Conservation (phyloP, 1,140 invertebrate genomes). For the Drosophila persimilis region DNA sequence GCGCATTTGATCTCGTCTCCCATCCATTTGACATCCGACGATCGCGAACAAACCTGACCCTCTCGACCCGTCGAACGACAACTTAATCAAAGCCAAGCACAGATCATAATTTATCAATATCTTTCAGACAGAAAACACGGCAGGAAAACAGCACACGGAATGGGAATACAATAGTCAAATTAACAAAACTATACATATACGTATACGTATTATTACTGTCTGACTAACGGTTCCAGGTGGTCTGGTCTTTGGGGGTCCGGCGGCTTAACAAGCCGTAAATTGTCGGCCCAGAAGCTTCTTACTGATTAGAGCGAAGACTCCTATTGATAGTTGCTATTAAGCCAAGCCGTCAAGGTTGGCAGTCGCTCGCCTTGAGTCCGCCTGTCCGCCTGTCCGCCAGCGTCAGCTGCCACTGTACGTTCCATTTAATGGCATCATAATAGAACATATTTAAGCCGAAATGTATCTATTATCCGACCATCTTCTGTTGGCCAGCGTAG, state of each 20-base stretch:
- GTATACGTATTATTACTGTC: slow-evolving; percentile 38
- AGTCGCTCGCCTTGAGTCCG: slow-evolving; percentile 62
- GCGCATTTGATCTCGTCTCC: slow-evolving; percentile 38
- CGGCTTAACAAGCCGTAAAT: slow-evolving; percentile 15
- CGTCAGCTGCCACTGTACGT: slow-evolving; percentile 54
- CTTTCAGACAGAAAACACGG: slow-evolving; percentile 59
- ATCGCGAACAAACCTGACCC: not conserved
- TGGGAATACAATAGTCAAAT: slow-evolving; percentile 64
- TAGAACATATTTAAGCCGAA: slow-evolving; percentile 58
- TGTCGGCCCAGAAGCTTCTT: slow-evolving; percentile 8
- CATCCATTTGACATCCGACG: slow-evolving; percentile 25
- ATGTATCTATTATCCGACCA: slow-evolving; percentile 52
- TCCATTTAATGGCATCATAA: slow-evolving; percentile 65
- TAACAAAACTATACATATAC: slow-evolving; percentile 59
- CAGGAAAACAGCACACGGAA: slow-evolving; percentile 21
- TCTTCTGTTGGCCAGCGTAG: slow-evolving; percentile 34
- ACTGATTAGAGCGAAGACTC: slow-evolving; percentile 14
- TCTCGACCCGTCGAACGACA: slow-evolving; percentile 39
- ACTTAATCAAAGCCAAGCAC: slow-evolving; percentile 66
- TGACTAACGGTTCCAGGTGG: slow-evolving; percentile 67
- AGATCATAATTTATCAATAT: slow-evolving; percentile 68
- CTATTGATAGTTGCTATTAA: slow-evolving; percentile 17
- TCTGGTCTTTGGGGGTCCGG: slow-evolving; percentile 26
- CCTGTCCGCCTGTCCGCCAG: too few species aligned
- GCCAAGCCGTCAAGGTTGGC: slow-evolving; percentile 38